phyloP scores from a whole-genome alignment of 2,113 vertebrate species.

The Neomonachus schauinslandi region DNA sequence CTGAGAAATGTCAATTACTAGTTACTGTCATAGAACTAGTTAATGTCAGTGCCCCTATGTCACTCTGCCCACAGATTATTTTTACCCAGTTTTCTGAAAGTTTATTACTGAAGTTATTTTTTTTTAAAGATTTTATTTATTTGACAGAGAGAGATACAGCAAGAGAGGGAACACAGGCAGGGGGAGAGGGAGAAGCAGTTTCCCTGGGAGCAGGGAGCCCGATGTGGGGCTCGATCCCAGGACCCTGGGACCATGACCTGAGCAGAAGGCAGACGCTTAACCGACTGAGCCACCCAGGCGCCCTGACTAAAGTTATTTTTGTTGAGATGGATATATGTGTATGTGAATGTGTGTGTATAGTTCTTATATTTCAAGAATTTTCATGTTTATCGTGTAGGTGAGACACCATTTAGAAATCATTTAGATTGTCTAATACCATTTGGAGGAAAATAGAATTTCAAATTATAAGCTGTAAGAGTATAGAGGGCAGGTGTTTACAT shows the following conservation, averaged over 20 bases:
- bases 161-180: too few species aligned
- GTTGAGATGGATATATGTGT: background rate
- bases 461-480: background rate
- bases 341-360: background rate
- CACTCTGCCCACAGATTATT: background rate
- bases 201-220: too few species aligned
- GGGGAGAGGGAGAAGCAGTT: too few species aligned
- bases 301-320: background rate
- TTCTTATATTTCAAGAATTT: constrained; percentile 30
- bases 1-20: background rate
- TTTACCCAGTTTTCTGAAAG: background rate
- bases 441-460: constrained; percentile 34
- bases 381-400: background rate
- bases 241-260: too few species aligned
- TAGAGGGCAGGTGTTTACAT: background rate
- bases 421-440: constrained; percentile 1
- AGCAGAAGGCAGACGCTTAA: too few species aligned
- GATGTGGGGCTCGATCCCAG: too few species aligned
- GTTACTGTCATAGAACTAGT: background rate
- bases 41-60: background rate
- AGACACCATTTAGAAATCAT: background rate
- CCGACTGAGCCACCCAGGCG: too few species aligned
- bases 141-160: too few species aligned
- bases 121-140: background rate
- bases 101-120: background rate